Conservation (phyloP, 2,113 vertebrate genomes). For the Lynx canadensis region DNA sequence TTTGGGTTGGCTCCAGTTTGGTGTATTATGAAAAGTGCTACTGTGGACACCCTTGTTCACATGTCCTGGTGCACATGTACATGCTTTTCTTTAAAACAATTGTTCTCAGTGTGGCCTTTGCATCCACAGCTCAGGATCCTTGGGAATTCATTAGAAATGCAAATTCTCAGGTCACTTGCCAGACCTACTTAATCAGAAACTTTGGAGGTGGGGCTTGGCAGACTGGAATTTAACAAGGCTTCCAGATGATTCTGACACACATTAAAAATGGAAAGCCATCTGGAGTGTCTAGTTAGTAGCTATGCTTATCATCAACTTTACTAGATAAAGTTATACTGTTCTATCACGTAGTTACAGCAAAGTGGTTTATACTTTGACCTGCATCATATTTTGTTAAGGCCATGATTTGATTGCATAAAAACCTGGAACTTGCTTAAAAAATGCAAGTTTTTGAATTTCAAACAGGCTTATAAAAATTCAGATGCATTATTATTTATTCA, state of each 20-base stretch:
- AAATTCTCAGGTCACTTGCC: neutral
- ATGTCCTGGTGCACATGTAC: neutral
- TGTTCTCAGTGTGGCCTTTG: neutral
- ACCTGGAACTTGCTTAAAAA: neutral
- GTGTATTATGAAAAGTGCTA: neutral
- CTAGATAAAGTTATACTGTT: neutral
- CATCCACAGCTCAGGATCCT: neutral
- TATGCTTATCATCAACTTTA: neutral
- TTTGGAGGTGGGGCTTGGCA: neutral
- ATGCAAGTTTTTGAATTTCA: slow-evolving; percentile 25
- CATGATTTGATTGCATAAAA: neutral
- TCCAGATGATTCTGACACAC: neutral
- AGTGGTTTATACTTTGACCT: neutral
- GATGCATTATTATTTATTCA: slow-evolving; percentile 37
- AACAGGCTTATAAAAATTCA: slow-evolving; percentile 43
- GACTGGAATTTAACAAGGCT: neutral
- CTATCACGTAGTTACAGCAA: neutral
- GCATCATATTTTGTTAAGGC: neutral
- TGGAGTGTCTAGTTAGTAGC: neutral
- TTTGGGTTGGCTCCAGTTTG: neutral
- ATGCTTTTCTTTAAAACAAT: neutral
- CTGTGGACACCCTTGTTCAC: neutral
- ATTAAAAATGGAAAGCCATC: neutral
- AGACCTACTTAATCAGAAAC: neutral
- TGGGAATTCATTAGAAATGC: neutral